A percentile compares a stretch with the other conserved stretches of the same genome.
These are phyloP conservation scores for Prolemur simus DNA, from an alignment of 2,113 vertebrate species.

Conservation along the genomic window DNA sequence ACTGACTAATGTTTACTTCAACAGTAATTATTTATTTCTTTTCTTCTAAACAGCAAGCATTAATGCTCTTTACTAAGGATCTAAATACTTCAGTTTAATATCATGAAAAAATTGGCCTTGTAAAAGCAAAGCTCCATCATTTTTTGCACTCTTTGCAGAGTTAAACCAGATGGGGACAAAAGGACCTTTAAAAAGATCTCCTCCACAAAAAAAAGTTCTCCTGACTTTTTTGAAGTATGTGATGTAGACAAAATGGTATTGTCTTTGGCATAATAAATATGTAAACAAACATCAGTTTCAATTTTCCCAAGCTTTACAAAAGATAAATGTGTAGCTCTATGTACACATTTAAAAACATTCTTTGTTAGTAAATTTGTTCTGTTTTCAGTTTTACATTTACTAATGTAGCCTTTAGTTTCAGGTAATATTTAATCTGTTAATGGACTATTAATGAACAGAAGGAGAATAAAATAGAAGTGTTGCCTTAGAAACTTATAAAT, in stretches of 20 bases:
- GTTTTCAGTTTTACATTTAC: slow-evolving; percentile 34
- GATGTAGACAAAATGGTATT: background rate
- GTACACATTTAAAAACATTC: slow-evolving; percentile 14
- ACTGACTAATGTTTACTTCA: background rate
- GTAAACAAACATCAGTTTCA: background rate
- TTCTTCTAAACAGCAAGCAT: background rate
- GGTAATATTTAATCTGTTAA: slow-evolving; percentile 24
- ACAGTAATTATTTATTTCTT: background rate
- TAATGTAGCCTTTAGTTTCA: slow-evolving; percentile 4
- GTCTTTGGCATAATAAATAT: background rate
- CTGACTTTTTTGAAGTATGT: background rate
- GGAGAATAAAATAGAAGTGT: background rate
- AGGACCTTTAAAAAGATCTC: background rate
- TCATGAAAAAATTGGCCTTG: background rate
- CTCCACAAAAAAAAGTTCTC: background rate
- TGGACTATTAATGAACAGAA: background rate
- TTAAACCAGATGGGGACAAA: background rate
- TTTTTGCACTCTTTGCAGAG: background rate
- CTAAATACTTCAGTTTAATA: background rate
- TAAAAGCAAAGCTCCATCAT: background rate
- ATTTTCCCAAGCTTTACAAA: background rate
- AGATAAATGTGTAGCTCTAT: background rate
- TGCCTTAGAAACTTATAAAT: background rate
- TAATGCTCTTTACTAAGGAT: background rate
- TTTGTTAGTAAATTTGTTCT: slow-evolving; percentile 9